Conservation (phyloP, 2,888 invertebrate species). For the Drepanosiphum platanoidis region DNA sequence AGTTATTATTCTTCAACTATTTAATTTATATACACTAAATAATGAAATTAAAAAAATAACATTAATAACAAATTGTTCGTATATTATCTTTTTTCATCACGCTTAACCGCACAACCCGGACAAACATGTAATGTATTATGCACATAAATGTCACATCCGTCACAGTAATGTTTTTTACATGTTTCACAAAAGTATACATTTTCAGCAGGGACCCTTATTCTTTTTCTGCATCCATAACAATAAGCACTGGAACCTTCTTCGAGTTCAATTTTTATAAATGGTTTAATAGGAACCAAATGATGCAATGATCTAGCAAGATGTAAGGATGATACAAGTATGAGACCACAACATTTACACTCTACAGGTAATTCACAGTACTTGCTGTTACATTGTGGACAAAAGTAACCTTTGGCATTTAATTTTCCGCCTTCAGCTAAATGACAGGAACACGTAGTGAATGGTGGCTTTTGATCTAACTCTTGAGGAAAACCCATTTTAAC, state of each 20-base stretch:
- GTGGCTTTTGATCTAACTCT: constrained; percentile 74
- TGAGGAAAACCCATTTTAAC: constrained; percentile 98
- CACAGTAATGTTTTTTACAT: constrained; percentile 85
- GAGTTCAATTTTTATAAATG: constrained; percentile 79
- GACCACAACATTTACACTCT: constrained; percentile 93
- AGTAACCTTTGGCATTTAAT: constrained; percentile 80
- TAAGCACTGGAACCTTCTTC: constrained; percentile 66
- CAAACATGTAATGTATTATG: constrained; percentile 95
- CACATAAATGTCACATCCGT: constrained; percentile 95
- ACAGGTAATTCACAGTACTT: constrained; percentile 98
- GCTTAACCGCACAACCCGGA: constrained; percentile 82
- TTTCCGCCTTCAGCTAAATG: constrained; percentile 79
- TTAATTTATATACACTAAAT: not conserved
- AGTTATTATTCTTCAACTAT: not conserved
- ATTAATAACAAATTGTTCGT: not conserved
- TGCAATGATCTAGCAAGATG: constrained; percentile 98
- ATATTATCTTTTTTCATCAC: constrained; percentile 54
- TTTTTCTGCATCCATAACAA: constrained; percentile 82
- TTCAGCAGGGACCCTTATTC: constrained; percentile 77
- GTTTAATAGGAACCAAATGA: constrained; percentile 92
- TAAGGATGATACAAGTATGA: constrained; percentile 96
- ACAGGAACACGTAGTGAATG: constrained; percentile 85
- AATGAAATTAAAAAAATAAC: not conserved
- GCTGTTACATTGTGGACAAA: constrained; percentile 93
- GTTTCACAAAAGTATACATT: constrained; percentile 83